Percentiles rank a stretch among this genome's conserved stretches.
Conservation (phyloP, 30 jellyfish, hydroid and myxozoan genomes). For the Catostylus mosaicus region DNA sequence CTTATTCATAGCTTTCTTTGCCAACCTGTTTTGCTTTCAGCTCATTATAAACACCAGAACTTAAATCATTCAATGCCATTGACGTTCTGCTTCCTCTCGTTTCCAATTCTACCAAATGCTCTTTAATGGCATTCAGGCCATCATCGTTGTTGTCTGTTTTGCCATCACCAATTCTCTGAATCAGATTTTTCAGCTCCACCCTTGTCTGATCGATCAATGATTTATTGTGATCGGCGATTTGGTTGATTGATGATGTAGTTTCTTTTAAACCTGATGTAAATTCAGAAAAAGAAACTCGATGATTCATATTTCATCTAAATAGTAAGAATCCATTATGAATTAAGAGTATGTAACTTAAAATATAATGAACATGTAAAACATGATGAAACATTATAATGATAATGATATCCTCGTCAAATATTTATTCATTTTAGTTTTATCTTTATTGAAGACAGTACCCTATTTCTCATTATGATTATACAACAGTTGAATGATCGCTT, state of each 20-base stretch:
- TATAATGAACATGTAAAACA: not conserved
- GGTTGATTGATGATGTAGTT: not conserved
- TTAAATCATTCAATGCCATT: constrained; percentile 31
- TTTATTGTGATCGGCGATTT: constrained; percentile 25
- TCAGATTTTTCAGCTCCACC: constrained; percentile 1
- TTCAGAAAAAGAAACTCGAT: not conserved
- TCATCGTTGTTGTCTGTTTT: constrained; percentile 7
- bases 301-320: not conserved
- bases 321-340: not conserved
- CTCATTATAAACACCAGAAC: constrained; percentile 35
- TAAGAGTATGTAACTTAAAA: not conserved
- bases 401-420: too few relatives aligned
- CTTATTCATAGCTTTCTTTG: too few relatives aligned
- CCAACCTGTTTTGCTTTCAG: constrained; percentile 59
- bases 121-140: not conserved
- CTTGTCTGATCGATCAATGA: constrained; percentile 25
- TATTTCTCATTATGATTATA: not conserved
- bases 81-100: constrained; percentile 29
- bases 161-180: not conserved
- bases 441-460: not conserved
- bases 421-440: too few relatives aligned
- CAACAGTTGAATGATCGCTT: not conserved
- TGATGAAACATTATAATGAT: not conserved
- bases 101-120: constrained; percentile 51
- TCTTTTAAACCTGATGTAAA: constrained; percentile 22